Percentiles rank a stretch among this genome's conserved stretches.
Evolutionary conservation across 2,797 vertebrate species (phyloP).

Genomic region (Phoebastria nigripes): DNA sequence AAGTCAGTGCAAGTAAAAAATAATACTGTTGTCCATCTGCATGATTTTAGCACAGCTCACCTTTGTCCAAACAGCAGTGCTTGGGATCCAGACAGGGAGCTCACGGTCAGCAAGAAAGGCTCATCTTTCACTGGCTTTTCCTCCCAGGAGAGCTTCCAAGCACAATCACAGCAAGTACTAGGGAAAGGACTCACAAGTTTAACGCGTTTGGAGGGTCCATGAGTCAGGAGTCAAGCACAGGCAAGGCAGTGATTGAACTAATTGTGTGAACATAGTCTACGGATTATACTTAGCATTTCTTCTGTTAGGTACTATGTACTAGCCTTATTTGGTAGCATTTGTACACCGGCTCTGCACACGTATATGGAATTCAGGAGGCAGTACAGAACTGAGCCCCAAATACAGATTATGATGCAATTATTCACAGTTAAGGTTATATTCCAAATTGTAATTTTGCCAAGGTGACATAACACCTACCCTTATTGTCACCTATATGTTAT

Average conservation of each 20-base stretch:
- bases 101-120: neutral
- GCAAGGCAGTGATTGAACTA: neutral
- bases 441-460: neutral
- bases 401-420: neutral
- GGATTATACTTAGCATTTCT: neutral
- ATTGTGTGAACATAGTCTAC: rapidly evolving
- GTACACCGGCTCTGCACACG: neutral
- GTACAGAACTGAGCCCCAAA: neutral
- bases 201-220: neutral
- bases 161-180: neutral
- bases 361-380: neutral
- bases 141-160: neutral
- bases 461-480: neutral
- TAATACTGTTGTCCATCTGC: neutral
- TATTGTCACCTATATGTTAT: neutral
- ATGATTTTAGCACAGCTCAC: neutral
- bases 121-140: neutral
- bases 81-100: neutral
- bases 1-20: neutral
- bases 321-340: neutral
- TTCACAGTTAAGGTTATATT: neutral
- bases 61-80: neutral
- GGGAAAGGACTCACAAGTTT: neutral
- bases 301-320: neutral
- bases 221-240: neutral